Evolutionary conservation across 2,113 vertebrate species (phyloP), one percentile per base, ranked within the genome.

Genomic region (Tamias sibiricus): DNA sequence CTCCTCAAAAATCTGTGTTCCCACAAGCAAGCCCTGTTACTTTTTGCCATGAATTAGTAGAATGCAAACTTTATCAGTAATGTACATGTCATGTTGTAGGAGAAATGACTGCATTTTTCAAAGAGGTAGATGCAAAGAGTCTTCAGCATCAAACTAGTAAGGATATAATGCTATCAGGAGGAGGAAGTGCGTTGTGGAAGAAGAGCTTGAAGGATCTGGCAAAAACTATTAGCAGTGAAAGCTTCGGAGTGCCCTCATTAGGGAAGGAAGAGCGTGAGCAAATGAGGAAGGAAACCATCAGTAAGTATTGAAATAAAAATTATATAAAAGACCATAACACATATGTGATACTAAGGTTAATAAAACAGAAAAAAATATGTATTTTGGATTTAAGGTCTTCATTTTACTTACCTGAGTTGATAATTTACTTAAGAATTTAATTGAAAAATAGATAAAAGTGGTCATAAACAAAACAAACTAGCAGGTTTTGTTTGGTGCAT

Each of bases 111-210:
- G 19, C 26, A 32, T 12, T 6, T 85, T 5, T n/a, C 7, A 95
- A 82, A 83, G 77, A 95, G 28, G 12, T 71, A 47, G 92, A 37
- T 1, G 1, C 8, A 59, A 92, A 83, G 68, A 28, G 5, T 66
- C 0, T 49, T 52, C 0, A 10, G 37, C 22, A 13, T 54, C 30
- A 26, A 17, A 37, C 89, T 14, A 40, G 5, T 64, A 96, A 13
- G 75, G 94, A 95, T 4, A 0, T 6, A 13, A 0, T 8, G 17
- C 8, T 20, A 4, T 14, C 12, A 40, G 54, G 69, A 6, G 26
- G 11, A 37, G 90, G 87, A 12, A 82, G 5, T 8, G 1, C 24
- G 44, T 57, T 92, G 22, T 97, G 96, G 96, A 97, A 76, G 84
- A 95, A 76, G 72, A 9, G 17, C 64, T 8, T 92, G 4, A 97